Percentiles rank a stretch among this genome's conserved stretches.
Evolutionary conservation across 2,888 invertebrate genomes (phyloP).

Genomic region (Spialia ferax): DNA sequence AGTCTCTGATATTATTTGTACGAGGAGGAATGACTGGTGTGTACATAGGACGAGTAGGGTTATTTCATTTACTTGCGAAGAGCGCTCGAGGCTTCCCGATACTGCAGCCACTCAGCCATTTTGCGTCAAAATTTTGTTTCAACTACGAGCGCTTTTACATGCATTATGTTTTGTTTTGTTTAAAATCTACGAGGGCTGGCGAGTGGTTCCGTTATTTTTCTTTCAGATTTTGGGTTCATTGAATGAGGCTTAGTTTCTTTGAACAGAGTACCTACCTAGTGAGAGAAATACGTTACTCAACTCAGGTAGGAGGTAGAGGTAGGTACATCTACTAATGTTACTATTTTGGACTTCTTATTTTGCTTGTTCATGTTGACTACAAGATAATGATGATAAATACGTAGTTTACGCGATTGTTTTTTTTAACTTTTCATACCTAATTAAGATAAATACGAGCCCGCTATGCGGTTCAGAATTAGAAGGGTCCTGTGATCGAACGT

Average conservation of each 20-base stretch:
- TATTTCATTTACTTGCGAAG: conserved; percentile 48
- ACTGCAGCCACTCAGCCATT: conserved; percentile 49
- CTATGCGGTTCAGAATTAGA: no score
- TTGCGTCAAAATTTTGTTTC: conserved; percentile 46
- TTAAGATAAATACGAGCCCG: no score
- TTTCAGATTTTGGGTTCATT: background rate
- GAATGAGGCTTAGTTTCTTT: background rate
- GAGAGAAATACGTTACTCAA: background rate
- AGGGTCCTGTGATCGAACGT: no score
- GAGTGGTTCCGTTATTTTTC: background rate
- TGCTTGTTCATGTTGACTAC: background rate
- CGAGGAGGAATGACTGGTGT: conserved; percentile 8
- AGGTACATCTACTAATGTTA: no score
- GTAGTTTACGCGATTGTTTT: background rate
- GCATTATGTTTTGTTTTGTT: background rate
- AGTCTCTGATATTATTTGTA: no score
- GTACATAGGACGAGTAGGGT: conserved; percentile 43
- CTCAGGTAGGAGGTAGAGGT: no score
- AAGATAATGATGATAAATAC: background rate
- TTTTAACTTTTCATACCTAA: background rate
- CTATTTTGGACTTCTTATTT: background rate
- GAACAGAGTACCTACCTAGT: background rate
- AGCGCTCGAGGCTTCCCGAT: conserved; percentile 29
- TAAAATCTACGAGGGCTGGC: background rate
- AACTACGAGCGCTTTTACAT: conserved; percentile 13